Evolutionary conservation across 2,113 vertebrate genomes (phyloP), one percentile per base, ranked within the genome.

Genomic region (Petroica traversi): DNA sequence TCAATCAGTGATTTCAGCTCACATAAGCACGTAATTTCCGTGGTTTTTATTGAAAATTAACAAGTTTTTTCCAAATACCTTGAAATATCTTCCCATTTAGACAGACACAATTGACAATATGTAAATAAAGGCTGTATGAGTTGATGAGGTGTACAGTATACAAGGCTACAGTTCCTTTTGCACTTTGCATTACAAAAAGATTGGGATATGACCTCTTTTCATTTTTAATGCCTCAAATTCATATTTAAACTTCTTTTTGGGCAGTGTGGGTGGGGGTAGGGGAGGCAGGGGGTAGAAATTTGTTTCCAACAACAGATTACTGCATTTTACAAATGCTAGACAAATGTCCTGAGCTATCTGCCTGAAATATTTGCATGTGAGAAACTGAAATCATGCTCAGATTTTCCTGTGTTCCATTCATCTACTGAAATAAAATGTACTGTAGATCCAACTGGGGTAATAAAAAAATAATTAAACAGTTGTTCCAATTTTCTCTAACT

Each of bases 81-180:
- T 54, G 8, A 84, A 73, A 45, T 45, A 2, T 40, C 22, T 80
- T 76, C 18, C 2, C 28, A 52, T 92, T 66, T 38, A 71, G 3
- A 59, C 25, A 67, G 31, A 10, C 2, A 9, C 4, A 48, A 71
- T 25, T 33, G 86, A 16, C 12, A 69, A 38, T 41, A 33, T 3
- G 1, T 14, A 61, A 54, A 8, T 49, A 41, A 61, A 74, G 0
- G 13, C 40, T 66, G 8, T n/a, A 57, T 0, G 3, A 67, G 5
- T 10, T 68, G 20, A 52, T 8, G 12, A 59, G 6, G 6, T 74
- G 11, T 17, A 38, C 18, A 43, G 9, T 19, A 23, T 12, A 31
- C 8, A 58, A 80, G 3, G 3, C 26, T 46, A 67, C 28, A 78
- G 4, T 29, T 67, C 16, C 26, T 36, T 81, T 66, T 49, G 40